phyloP scores from a whole-genome alignment of 2,113 vertebrate genomes.

The Callipepla californica region DNA sequence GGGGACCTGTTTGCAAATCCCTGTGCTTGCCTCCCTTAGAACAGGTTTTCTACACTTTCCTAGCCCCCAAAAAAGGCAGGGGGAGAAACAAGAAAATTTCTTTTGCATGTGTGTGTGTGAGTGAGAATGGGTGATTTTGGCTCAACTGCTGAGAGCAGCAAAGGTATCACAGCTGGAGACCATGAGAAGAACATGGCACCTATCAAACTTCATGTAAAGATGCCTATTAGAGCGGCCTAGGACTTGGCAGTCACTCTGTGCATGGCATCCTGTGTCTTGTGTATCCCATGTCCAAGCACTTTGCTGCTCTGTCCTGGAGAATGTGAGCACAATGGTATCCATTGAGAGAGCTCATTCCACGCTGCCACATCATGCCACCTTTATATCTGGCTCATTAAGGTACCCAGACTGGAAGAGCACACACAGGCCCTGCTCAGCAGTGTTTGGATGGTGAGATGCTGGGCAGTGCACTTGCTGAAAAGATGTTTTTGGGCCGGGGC shows the following conservation, averaged over 20 bases:
- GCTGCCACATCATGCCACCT: accelerated
- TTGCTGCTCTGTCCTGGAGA: background rate
- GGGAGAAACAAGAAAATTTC: background rate
- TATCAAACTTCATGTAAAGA: background rate
- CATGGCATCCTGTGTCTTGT: accelerated
- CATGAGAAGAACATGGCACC: background rate
- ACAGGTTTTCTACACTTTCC: constrained; percentile 59
- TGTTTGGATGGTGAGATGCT: background rate
- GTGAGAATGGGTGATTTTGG: background rate
- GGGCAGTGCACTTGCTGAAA: background rate
- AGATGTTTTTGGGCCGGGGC: background rate
- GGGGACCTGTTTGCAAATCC: constrained; percentile 62
- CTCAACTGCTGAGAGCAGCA: background rate
- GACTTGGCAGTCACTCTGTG: background rate
- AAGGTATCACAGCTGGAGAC: background rate
- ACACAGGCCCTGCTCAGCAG: background rate
- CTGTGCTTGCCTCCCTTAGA: constrained; percentile 31
- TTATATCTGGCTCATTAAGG: background rate
- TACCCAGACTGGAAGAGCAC: background rate
- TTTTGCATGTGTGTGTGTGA: background rate
- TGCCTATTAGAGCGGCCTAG: background rate
- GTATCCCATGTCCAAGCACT: accelerated
- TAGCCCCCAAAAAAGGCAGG: constrained; percentile 14
- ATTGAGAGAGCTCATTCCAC: accelerated
- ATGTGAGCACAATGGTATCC: accelerated